Conservation (phyloP, 2,797 vertebrate species). For the Hyperoplus lanceolatus region DNA sequence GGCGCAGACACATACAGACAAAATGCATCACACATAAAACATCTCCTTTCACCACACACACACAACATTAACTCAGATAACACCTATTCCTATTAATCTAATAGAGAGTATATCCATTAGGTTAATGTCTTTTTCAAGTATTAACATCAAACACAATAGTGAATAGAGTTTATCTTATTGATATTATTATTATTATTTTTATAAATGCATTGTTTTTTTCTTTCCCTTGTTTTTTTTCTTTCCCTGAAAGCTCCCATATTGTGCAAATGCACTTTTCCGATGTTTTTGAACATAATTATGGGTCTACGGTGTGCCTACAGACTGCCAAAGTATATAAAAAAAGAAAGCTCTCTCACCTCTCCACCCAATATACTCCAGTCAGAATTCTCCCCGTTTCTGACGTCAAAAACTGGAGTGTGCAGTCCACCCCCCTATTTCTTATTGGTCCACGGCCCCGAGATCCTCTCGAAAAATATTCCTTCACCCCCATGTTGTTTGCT, state of each 20-base stretch:
- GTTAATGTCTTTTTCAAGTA: conserved; percentile 7
- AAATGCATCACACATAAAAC: conserved; percentile 58
- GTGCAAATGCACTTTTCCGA: neutral
- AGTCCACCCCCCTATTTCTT: no score
- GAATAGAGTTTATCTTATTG: neutral
- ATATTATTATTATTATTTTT: neutral
- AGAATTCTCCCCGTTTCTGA: no score
- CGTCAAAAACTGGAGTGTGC: no score
- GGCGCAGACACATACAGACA: conserved; percentile 65
- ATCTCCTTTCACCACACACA: conserved; percentile 30
- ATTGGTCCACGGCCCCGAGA: no score
- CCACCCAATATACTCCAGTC: no score
- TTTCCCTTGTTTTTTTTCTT: neutral
- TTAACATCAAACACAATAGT: conserved; percentile 8
- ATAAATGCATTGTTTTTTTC: neutral
- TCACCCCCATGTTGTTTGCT: no score
- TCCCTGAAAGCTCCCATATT: neutral
- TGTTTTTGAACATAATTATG: no score
- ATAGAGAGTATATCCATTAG: conserved; percentile 14
- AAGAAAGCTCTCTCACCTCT: no score
- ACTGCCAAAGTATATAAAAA: no score
- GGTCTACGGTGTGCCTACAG: no score
- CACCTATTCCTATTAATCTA: conserved; percentile 32
- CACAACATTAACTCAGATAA: conserved; percentile 35
- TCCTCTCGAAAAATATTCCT: no score